These are phyloP conservation scores for Adela reaumurella DNA, from an alignment of 2,888 invertebrate genomes.

Conservation along the genomic window DNA sequence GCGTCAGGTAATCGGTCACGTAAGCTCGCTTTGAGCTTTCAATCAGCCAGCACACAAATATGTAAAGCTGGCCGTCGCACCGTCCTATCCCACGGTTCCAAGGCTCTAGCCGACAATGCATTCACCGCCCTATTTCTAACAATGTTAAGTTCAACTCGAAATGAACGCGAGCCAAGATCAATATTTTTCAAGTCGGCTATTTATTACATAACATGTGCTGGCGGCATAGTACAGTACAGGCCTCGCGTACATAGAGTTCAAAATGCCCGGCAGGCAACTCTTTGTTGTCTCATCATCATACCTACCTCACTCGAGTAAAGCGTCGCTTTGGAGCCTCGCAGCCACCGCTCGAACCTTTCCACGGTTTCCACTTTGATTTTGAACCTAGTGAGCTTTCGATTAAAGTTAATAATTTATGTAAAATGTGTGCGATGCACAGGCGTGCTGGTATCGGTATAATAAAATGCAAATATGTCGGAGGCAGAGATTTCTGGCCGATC, in stretches of 20 bases:
- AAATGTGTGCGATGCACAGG: not conserved
- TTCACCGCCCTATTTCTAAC: not conserved
- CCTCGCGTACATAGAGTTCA: not conserved
- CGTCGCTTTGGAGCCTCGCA: too few relatives aligned
- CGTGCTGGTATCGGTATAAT: not conserved
- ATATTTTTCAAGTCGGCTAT: too few relatives aligned
- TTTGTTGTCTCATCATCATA: too few relatives aligned
- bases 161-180: too few relatives aligned
- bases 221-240: not conserved
- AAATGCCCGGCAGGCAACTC: not conserved
- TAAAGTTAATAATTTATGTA: not conserved
- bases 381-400: too few relatives aligned
- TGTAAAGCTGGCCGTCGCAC: not conserved
- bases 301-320: too few relatives aligned
- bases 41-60: slow-evolving; percentile 18
- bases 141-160: not conserved
- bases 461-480: not conserved
- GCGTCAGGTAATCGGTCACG: slow-evolving; percentile 32
- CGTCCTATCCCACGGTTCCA: not conserved
- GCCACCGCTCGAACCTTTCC: too few relatives aligned
- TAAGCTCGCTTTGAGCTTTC: slow-evolving; percentile 32
- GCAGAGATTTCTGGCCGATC: not conserved
- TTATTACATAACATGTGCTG: not conserved
- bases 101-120: not conserved
- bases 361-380: too few relatives aligned